Conservation (phyloP, 2,888 invertebrate genomes). For the Luperina nickerlii region DNA sequence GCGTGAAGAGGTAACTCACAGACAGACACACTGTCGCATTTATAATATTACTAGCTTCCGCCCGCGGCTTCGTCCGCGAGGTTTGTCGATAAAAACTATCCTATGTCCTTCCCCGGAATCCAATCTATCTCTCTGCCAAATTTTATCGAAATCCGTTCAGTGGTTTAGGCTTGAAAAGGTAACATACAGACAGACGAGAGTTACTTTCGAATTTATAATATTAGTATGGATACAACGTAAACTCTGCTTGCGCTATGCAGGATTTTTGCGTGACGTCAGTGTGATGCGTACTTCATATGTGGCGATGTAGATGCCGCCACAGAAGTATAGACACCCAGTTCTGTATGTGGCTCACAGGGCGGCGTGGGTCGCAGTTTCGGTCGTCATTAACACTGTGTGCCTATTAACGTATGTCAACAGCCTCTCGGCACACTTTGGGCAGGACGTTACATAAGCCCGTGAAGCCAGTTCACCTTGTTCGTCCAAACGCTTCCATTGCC, state of each 20-base stretch:
- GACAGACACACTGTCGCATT: too few species aligned
- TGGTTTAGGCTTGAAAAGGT: too few species aligned
- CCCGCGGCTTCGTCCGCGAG: too few species aligned
- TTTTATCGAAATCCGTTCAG: too few species aligned
- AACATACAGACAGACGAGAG: too few species aligned
- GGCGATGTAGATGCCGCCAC: not conserved
- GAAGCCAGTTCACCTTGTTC: slow-evolving; percentile 66
- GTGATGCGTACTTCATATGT: not conserved
- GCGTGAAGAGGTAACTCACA: too few species aligned
- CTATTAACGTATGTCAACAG: slow-evolving; percentile 51
- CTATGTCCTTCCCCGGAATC: too few species aligned
- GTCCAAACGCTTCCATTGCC: slow-evolving; percentile 55
- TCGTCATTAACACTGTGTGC: slow-evolving; percentile 26
- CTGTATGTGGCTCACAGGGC: slow-evolving; percentile 4
- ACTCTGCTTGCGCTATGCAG: not conserved
- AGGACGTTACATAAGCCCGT: slow-evolving; percentile 48
- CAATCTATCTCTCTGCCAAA: too few species aligned
- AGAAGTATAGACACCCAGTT: not conserved
- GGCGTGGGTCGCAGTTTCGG: slow-evolving; percentile 45
- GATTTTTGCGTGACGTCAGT: not conserved
- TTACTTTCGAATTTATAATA: too few species aligned
- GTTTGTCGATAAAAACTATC: too few species aligned
- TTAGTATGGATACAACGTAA: too few species aligned
- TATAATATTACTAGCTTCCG: too few species aligned
- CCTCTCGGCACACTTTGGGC: slow-evolving; percentile 39